Percentiles rank a stretch among this genome's conserved stretches.
Conservation (phyloP, 2,888 invertebrate genomes). For the Pimpla rufipes region DNA sequence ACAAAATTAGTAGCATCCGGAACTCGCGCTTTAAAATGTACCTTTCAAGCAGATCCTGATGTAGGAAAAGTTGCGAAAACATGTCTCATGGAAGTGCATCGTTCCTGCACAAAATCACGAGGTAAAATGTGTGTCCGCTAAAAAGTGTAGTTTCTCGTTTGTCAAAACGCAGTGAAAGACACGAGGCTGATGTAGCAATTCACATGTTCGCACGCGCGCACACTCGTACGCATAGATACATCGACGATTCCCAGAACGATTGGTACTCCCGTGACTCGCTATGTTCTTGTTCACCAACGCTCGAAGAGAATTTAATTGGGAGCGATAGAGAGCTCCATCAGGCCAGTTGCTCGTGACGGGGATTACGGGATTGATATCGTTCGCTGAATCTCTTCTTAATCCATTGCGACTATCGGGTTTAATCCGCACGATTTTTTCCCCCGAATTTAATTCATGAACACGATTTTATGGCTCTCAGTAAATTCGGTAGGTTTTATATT, state of each 20-base stretch:
- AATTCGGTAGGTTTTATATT: neutral
- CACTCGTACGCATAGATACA: too few species aligned
- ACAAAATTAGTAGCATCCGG: neutral
- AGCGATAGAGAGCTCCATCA: constrained; percentile 24
- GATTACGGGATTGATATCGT: constrained; percentile 20
- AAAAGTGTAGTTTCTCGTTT: constrained; percentile 25
- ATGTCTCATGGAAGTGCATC: constrained; percentile 75
- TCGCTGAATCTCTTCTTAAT: constrained; percentile 9
- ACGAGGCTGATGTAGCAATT: neutral
- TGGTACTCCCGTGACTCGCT: constrained; percentile 4
- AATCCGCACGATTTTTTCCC: neutral
- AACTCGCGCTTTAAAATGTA: constrained; percentile 41
- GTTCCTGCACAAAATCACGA: constrained; percentile 68
- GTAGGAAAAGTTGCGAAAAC: constrained; percentile 77
- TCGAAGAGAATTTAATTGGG: constrained; percentile 46
- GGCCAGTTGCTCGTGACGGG: constrained; percentile 13
- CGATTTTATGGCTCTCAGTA: neutral
- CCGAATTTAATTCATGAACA: constrained; percentile 2
- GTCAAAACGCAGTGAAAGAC: neutral
- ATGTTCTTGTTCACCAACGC: constrained; percentile 25
- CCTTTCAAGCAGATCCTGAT: constrained; percentile 80
- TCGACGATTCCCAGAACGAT: neutral
- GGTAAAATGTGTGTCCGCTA: constrained; percentile 49
- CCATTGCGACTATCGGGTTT: neutral
- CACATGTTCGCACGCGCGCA: neutral